These are phyloP conservation scores for Periophthalmus modestus DNA, from an alignment of 2,113 vertebrate species.

Conservation along the genomic window DNA sequence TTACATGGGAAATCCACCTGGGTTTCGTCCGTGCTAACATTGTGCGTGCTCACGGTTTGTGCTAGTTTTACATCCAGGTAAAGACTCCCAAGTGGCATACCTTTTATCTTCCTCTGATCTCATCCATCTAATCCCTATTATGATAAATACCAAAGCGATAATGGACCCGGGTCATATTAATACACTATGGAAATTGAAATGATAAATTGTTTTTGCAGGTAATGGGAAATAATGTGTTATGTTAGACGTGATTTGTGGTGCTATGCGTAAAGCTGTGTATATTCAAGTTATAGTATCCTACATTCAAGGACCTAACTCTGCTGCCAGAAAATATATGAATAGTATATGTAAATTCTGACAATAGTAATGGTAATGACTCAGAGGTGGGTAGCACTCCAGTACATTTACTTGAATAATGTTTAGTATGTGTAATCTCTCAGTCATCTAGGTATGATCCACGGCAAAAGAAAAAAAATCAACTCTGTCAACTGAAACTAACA, in stretches of 20 bases:
- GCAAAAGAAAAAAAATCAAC: no score
- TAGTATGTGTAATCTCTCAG: no score
- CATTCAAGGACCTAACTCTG: background rate
- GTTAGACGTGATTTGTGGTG: background rate
- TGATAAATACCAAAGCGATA: slow-evolving; percentile 8
- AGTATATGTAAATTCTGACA: background rate
- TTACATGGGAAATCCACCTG: slow-evolving; percentile 9
- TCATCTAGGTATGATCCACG: no score
- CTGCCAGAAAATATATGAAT: background rate
- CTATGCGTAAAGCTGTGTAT: background rate
- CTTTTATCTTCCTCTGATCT: slow-evolving; percentile 12
- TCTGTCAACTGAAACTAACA: no score
- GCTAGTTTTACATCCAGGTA: background rate
- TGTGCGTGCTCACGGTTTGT: background rate
- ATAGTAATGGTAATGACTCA: background rate
- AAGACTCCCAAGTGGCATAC: background rate
- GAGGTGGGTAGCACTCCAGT: no score
- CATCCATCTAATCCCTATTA: slow-evolving; percentile 5
- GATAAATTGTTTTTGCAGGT: background rate
- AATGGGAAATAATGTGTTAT: background rate
- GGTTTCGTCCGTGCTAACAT: background rate
- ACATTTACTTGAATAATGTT: no score
- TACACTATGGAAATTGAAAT: background rate
- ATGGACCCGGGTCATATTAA: slow-evolving; percentile 1
- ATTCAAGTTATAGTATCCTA: background rate